Conservation (phyloP, 2,888 invertebrate species). For the Melangyna quadrimaculata region DNA sequence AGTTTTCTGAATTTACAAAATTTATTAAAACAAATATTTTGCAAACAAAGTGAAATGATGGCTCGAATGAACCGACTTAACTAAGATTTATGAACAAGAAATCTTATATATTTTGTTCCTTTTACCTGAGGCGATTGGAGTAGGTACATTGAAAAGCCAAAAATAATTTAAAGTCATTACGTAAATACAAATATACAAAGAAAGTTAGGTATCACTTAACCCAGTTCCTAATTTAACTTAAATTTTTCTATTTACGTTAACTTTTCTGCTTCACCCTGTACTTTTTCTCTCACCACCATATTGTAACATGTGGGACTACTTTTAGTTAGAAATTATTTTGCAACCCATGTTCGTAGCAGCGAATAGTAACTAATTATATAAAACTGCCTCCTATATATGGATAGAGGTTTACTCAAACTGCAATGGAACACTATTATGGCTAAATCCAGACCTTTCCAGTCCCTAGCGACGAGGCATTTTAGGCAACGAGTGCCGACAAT, state of each 20-base stretch:
- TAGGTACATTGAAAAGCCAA: too few relatives aligned
- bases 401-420: not conserved
- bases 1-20: too few relatives aligned
- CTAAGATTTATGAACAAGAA: too few relatives aligned
- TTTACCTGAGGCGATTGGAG: too few relatives aligned
- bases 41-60: too few relatives aligned
- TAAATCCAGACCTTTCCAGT: not conserved
- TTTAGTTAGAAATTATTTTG: not conserved
- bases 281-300: not conserved
- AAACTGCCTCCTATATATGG: not conserved
- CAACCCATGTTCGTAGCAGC: not conserved
- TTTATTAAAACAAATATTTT: too few relatives aligned
- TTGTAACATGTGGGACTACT: not conserved
- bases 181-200: too few relatives aligned
- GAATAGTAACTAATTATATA: slow-evolving; percentile 28
- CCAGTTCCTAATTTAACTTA: not conserved
- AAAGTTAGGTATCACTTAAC: too few relatives aligned
- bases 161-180: too few relatives aligned
- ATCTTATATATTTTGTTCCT: too few relatives aligned
- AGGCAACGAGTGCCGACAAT: not conserved
- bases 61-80: too few relatives aligned
- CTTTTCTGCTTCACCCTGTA: not conserved
- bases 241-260: not conserved
- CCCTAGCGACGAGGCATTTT: not conserved
- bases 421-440: not conserved